Evolutionary conservation across 2,888 invertebrate species (phyloP).

Genomic region (Philaethria dido): DNA sequence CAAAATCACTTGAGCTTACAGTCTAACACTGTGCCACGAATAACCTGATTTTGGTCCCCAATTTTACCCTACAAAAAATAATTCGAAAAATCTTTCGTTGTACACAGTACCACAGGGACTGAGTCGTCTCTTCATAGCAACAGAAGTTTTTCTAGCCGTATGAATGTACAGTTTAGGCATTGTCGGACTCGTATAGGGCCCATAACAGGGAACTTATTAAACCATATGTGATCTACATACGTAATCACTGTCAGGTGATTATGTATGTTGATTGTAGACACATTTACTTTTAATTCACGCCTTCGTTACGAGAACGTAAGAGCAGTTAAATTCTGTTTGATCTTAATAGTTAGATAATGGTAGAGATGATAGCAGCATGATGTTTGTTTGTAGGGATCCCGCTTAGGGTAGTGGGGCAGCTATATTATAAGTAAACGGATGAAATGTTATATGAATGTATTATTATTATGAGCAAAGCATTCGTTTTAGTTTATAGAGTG

Average conservation of each 20-base stretch:
- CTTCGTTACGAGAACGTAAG: slow-evolving; percentile 2
- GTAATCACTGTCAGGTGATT: slow-evolving; percentile 19
- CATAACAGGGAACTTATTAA: slow-evolving; percentile 29
- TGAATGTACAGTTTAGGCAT: slow-evolving; percentile 40
- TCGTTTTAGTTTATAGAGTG: neutral
- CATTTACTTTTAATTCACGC: slow-evolving; percentile 24
- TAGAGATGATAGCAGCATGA: neutral
- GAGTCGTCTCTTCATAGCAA: slow-evolving; percentile 39
- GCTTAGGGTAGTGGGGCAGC: neutral
- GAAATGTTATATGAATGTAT: neutral
- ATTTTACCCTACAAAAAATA: neutral
- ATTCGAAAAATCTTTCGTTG: neutral
- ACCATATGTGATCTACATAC: slow-evolving; percentile 30
- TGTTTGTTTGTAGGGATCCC: neutral
- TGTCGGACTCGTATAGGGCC: slow-evolving; percentile 25
- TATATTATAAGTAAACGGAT: neutral
- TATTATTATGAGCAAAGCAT: neutral
- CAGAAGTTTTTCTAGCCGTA: slow-evolving; percentile 41
- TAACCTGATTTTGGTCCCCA: too few species aligned
- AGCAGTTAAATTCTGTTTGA: slow-evolving; percentile 18
- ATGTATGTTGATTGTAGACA: slow-evolving; percentile 14
- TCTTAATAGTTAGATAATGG: slow-evolving; percentile 16
- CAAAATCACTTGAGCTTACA: too few species aligned
- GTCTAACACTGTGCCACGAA: too few species aligned
- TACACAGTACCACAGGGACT: slow-evolving; percentile 24